phyloP scores from a whole-genome alignment of 2,113 vertebrate genomes.

The Vidua macroura region DNA sequence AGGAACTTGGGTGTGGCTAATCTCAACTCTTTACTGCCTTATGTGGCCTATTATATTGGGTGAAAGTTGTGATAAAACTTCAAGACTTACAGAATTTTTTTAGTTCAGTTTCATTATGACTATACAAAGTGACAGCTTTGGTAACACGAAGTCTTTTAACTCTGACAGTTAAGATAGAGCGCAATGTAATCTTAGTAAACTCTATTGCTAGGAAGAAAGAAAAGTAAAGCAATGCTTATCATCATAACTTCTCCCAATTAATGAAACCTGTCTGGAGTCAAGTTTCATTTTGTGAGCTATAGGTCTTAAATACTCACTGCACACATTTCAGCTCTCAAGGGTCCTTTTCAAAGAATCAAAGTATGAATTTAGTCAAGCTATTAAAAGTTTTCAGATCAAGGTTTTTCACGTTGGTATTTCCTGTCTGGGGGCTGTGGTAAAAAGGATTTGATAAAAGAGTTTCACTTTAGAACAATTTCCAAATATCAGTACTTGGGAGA shows the following conservation, averaged over 20 bases:
- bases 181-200: constrained; percentile 43
- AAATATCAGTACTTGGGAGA: constrained; percentile 40
- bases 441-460: constrained; percentile 45
- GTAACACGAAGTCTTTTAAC: constrained; percentile 15
- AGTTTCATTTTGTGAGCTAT: constrained; percentile 55
- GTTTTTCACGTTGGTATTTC: constrained; percentile 50
- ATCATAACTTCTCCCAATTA: constrained; percentile 59
- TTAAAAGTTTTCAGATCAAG: constrained; percentile 58
- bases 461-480: constrained; percentile 42
- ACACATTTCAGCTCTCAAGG: constrained; percentile 45
- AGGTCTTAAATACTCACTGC: constrained; percentile 13
- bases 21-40: background rate
- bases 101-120: background rate
- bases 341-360: constrained; percentile 36
- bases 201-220: background rate
- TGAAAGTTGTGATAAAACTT: background rate
- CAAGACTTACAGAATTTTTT: background rate
- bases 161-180: constrained; percentile 50
- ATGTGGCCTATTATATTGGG: background rate
- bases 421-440: background rate
- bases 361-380: constrained; percentile 38
- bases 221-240: constrained; percentile 65
- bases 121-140: background rate
- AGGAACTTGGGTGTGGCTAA: background rate
- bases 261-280: constrained; percentile 63